Evolutionary conservation across 2,797 vertebrate genomes (phyloP).

Genomic region (Cottoperca gobio): DNA sequence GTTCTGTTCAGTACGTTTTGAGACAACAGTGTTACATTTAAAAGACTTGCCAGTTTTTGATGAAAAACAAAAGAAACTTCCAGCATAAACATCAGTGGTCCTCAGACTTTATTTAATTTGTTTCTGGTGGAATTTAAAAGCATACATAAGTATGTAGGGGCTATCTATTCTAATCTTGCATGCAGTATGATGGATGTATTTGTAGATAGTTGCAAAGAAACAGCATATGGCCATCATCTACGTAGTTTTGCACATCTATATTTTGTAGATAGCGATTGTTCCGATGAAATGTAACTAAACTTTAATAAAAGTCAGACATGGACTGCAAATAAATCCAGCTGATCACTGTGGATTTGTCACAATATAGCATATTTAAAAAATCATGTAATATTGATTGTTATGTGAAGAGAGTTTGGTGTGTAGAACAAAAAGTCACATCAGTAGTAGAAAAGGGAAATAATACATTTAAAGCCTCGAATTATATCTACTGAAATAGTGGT

Average conservation of each 20-base stretch:
- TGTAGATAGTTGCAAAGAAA: conserved; percentile 77
- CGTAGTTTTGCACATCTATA: conserved; percentile 83
- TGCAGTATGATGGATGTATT: conserved; percentile 78
- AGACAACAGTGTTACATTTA: conserved; percentile 54
- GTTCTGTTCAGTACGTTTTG: conserved; percentile 62
- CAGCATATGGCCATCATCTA: conserved; percentile 71
- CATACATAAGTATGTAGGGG: conserved; percentile 69
- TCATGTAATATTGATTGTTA: background rate
- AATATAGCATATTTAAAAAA: background rate
- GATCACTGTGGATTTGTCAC: conserved; percentile 55
- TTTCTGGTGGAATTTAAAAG: conserved; percentile 59
- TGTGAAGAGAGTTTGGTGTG: conserved; percentile 30
- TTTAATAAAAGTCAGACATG: conserved; percentile 80
- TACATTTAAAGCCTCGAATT: conserved; percentile 25
- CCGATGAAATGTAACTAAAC: conserved; percentile 76
- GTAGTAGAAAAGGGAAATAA: conserved; percentile 14
- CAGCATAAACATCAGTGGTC: conserved; percentile 28
- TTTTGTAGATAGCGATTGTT: conserved; percentile 82
- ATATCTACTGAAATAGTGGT: background rate
- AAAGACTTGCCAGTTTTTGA: conserved; percentile 44
- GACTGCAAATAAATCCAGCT: conserved; percentile 50
- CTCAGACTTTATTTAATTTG: conserved; percentile 47
- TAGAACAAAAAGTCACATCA: conserved; percentile 6
- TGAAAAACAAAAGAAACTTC: conserved; percentile 13
- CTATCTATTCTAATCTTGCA: conserved; percentile 81